These are phyloP conservation scores for Euproctis similis DNA, from an alignment of 2,888 invertebrate species.

Conservation along the genomic window DNA sequence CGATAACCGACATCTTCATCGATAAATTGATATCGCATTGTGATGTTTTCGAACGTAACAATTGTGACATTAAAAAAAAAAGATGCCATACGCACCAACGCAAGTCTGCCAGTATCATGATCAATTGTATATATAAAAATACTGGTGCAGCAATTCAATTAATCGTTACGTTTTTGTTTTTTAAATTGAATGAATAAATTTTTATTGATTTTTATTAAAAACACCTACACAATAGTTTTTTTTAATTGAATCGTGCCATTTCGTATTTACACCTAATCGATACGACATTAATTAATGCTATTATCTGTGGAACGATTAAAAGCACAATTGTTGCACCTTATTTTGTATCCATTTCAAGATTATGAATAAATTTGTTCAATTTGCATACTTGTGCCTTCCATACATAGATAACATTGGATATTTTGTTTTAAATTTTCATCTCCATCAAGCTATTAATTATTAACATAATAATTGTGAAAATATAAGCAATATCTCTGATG, in stretches of 20 bases:
- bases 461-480: too few relatives aligned
- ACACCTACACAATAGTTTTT: not conserved
- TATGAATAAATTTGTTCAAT: too few relatives aligned
- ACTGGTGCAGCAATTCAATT: conserved; percentile 1
- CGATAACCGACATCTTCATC: conserved; percentile 32
- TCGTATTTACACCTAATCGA: conserved; percentile 1
- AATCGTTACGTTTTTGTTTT: not conserved
- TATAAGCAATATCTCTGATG: too few relatives aligned
- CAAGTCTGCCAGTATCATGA: not conserved
- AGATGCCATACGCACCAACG: not conserved
- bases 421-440: too few relatives aligned
- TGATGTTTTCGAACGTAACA: conserved; percentile 15
- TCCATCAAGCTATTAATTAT: too few relatives aligned
- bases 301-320: not conserved
- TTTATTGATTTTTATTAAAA: conserved; percentile 1
- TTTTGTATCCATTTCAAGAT: too few relatives aligned
- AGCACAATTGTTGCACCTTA: too few relatives aligned
- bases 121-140: conserved; percentile 1
- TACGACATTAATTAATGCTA: not conserved
- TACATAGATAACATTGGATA: too few relatives aligned
- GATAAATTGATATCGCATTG: conserved; percentile 30
- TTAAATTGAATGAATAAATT: conserved; percentile 1
- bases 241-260: not conserved
- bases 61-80: conserved; percentile 5
- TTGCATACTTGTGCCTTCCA: too few relatives aligned